Percentiles rank a stretch among this genome's conserved stretches.
Evolutionary conservation across 1,140 invertebrate genomes (phyloP).

Genomic region (Pogonus chalceus): DNA sequence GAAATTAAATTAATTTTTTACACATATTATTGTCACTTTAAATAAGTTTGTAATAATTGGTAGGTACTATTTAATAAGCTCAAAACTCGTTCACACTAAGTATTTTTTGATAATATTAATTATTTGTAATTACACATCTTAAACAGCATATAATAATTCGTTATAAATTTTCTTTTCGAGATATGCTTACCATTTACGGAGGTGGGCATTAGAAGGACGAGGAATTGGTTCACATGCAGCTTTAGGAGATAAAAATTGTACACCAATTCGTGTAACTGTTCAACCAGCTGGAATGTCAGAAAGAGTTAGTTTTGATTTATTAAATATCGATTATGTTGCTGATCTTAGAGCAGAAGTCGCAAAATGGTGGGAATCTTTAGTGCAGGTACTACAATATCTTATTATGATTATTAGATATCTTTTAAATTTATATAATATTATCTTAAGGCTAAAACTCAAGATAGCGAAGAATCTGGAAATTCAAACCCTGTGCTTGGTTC

Average conservation of each 20-base stretch:
- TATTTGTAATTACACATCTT: too few relatives aligned
- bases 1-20: too few relatives aligned
- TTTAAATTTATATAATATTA: too few relatives aligned
- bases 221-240: conserved; percentile 64
- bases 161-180: conserved; percentile 31
- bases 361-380: conserved; percentile 75
- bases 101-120: too few relatives aligned
- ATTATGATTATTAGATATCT: too few relatives aligned
- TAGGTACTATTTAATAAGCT: too few relatives aligned
- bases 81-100: too few relatives aligned
- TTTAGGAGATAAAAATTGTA: conserved; percentile 34
- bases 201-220: conserved; percentile 73
- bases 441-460: neutral
- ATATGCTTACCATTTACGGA: conserved; percentile 75
- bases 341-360: conserved; percentile 86
- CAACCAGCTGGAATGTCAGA: conserved; percentile 78
- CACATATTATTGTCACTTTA: too few relatives aligned
- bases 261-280: conserved; percentile 61
- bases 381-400: conserved; percentile 33
- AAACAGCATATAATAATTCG: too few relatives aligned
- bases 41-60: too few relatives aligned
- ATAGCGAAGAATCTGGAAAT: neutral
- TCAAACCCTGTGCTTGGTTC: conserved; percentile 41
- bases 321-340: conserved; percentile 74
- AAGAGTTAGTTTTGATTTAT: conserved; percentile 62